Evolutionary conservation across 2,797 vertebrate species (phyloP), one percentile per base, ranked within the genome.

Genomic region (Pangasius mekongensis): DNA sequence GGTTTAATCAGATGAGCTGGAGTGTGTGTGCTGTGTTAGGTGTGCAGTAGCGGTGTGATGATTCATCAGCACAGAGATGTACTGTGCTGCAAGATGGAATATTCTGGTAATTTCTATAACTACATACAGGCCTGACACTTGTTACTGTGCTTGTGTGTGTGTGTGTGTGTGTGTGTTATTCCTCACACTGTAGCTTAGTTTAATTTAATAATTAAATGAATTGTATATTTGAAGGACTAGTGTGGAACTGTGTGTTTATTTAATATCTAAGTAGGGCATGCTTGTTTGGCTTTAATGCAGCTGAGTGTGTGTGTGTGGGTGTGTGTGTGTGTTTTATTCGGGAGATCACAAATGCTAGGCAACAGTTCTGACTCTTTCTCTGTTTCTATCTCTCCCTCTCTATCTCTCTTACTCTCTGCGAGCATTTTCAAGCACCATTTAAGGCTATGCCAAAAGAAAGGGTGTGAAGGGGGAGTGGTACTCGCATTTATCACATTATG

Each of bases 361-460:
- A 95, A 95, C 93, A 92, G 52, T 54, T 49, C 43, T 83, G 14
- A 4, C 81, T 64, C 24, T 62, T 16, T 83, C 22, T 47, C 39
- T 47, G 3, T 64, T 24, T 64, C 30, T 39, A 36, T 82, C 87
- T 85, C 73, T 71, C 39, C 22, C 49, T 18, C 80, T 24, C 14
- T 13, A 22, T 82, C 87, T 49, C 74, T 69, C 87, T 78, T 47
- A 36, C 62, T 49, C 74, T 73, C 66, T 80, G 30, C 73, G 27
- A 66, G 13, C 54, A 14, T 39, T 60, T 82, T 93, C 86, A 64
- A 93, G 89, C 88, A 91, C 95, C 94, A 94, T 96, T 93, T 95
- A 95, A 95, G 94, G 94, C 92, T 93, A 89, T 52, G 86, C 71
- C 56, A 91, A 92, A 89, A 87, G 91, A 82, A 52, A 83, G 92